These are phyloP conservation scores for Macrobrachium rosenbergii DNA, from an alignment of 1,140 invertebrate species.

Conservation along the genomic window DNA sequence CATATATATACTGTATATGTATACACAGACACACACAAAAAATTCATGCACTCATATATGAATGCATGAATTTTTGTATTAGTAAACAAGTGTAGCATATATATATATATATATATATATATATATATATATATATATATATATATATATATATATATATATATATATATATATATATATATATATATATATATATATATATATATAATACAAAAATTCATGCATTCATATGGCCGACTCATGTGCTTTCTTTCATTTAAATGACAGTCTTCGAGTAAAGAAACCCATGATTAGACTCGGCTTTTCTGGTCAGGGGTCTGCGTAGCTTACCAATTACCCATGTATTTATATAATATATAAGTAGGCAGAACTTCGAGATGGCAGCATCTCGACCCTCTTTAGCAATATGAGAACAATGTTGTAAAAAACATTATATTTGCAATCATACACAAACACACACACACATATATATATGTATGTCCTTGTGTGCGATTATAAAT, in stretches of 20 bases:
- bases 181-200: conserved; percentile 11
- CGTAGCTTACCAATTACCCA: too few relatives aligned
- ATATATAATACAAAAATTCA: neutral
- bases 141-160: conserved; percentile 9
- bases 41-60: too few relatives aligned
- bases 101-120: neutral
- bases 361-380: neutral
- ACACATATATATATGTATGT: neutral
- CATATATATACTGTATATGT: neutral
- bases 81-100: too few relatives aligned
- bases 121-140: conserved; percentile 11
- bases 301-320: too few relatives aligned
- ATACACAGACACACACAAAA: too few relatives aligned
- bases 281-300: too few relatives aligned
- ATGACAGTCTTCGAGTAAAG: too few relatives aligned
- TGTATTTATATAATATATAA: too few relatives aligned
- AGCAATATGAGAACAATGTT: neutral
- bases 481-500: too few relatives aligned
- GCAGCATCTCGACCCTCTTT: neutral
- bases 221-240: neutral
- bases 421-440: neutral
- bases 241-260: too few relatives aligned
- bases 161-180: conserved; percentile 3
- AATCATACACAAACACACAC: conserved; percentile 19
- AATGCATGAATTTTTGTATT: neutral